A percentile compares a stretch with the other conserved stretches of the same genome.
These are phyloP conservation scores for Calyptommatus sinebrachiatus DNA, from an alignment of 2,113 vertebrate species.

Conservation along the genomic window DNA sequence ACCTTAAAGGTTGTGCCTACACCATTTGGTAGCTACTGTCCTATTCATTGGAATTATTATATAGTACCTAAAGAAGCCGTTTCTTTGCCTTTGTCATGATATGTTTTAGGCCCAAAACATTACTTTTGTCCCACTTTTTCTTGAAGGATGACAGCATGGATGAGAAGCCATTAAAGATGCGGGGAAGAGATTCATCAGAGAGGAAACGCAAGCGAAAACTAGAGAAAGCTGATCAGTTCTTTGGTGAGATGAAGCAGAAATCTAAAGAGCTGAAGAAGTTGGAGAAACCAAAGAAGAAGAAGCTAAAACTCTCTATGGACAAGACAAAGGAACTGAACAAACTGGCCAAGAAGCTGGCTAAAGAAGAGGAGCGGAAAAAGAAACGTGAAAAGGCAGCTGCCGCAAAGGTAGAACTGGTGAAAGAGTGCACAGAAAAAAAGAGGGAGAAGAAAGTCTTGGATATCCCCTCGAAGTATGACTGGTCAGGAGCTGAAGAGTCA, in stretches of 20 bases:
- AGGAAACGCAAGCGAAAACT: slow-evolving; percentile 92
- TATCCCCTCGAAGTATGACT: slow-evolving; percentile 97
- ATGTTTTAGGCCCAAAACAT: neutral
- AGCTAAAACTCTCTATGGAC: slow-evolving; percentile 89
- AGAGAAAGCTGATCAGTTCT: slow-evolving; percentile 87
- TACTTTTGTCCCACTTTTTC: slow-evolving; percentile 18
- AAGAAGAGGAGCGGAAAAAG: slow-evolving; percentile 94
- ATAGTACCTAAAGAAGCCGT: neutral
- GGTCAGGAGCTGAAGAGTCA: slow-evolving; percentile 96
- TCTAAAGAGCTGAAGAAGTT: slow-evolving; percentile 89
- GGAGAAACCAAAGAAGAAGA: slow-evolving; percentile 95
- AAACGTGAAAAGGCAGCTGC: slow-evolving; percentile 89
- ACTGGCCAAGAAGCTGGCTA: slow-evolving; percentile 91
- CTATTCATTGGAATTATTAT: too few species aligned
- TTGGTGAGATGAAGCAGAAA: slow-evolving; percentile 79
- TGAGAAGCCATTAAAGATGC: slow-evolving; percentile 90
- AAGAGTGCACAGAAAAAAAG: slow-evolving; percentile 88
- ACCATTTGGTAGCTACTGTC: too few species aligned
- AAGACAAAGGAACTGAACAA: slow-evolving; percentile 94
- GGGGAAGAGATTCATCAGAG: slow-evolving; percentile 87
- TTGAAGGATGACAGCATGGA: slow-evolving; percentile 86
- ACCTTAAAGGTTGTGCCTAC: too few species aligned
- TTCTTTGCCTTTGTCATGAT: neutral
- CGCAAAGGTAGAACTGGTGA: slow-evolving; percentile 83
- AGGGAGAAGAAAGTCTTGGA: slow-evolving; percentile 94